These are phyloP conservation scores for Ochotona princeps DNA, from an alignment of 2,113 vertebrate genomes.

Conservation along the genomic window DNA sequence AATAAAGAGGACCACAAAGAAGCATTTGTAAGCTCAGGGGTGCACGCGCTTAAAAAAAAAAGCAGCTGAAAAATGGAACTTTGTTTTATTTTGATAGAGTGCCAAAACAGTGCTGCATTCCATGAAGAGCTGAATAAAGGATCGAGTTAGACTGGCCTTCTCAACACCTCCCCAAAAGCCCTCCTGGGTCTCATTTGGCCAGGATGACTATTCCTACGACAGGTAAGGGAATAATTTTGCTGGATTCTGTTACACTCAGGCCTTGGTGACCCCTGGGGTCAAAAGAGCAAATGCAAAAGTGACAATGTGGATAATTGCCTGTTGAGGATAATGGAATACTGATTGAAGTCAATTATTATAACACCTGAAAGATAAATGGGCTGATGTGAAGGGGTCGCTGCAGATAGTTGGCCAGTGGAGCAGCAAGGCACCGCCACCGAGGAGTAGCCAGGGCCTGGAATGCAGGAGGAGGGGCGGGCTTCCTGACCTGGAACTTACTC, in stretches of 20 bases:
- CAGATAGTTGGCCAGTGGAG: conserved; percentile 83
- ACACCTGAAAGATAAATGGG: conserved; percentile 91
- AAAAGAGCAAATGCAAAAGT: conserved; percentile 95
- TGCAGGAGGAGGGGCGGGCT: conserved; percentile 78
- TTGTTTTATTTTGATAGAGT: conserved; percentile 91
- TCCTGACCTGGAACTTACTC: conserved; percentile 81
- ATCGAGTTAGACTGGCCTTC: conserved; percentile 90
- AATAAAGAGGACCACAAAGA: conserved; percentile 91
- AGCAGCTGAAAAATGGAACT: conserved; percentile 88
- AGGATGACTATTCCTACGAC: conserved; percentile 93
- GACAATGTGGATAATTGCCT: conserved; percentile 97
- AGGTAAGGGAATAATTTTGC: conserved; percentile 92
- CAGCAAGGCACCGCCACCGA: conserved; percentile 60
- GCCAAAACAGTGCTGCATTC: conserved; percentile 90
- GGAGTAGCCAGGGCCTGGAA: conserved; percentile 59
- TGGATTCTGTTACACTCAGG: conserved; percentile 92
- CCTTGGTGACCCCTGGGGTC: conserved; percentile 91
- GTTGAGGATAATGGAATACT: conserved; percentile 95
- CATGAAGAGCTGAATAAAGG: conserved; percentile 90
- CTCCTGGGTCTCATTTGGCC: conserved; percentile 93
- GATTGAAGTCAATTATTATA: conserved; percentile 95
- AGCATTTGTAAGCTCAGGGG: conserved; percentile 89
- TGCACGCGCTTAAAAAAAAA: conserved; percentile 80
- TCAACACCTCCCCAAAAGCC: conserved; percentile 89
- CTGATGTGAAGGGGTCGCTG: conserved; percentile 87